Evolutionary conservation across 2,797 vertebrate genomes (phyloP), one percentile per base, ranked within the genome.

Genomic region (Mus spretus): DNA sequence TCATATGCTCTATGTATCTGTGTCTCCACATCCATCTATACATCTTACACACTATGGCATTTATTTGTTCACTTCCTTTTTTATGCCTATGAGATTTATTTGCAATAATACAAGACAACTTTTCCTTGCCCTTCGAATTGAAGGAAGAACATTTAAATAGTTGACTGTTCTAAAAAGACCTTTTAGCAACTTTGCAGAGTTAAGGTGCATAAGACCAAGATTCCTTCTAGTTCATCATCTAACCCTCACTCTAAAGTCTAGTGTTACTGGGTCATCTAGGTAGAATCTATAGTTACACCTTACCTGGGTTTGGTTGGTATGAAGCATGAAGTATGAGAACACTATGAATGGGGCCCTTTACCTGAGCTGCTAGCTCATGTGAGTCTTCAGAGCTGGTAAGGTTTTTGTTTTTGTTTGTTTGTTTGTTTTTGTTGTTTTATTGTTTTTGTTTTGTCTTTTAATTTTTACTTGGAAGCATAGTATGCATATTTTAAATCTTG

Each of bases 351-450:
- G 1, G n/a, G 59, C 17, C 57, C 85, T 84, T 83, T 3, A 74
- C 6, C 8, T 82, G 65, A 82, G 40, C 12, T 85, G 15, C 78
- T 85, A 57, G 81, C 65, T 63, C 37, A 72, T 47, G 28, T 14
- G 89, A 90, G 61, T 94, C 80, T 82, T 96, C 40, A 85, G 80
- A 91, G 28, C 37, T 86, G 61, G 78, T 77, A 82, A 78, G 63
- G 9, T 72, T 9, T 88, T 72, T 9, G 12, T 37, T 2, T 40
- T 40, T 72, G 7, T 80, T 57, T 57, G 20, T 12, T 65, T 65
- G 5, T 82, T 9, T 86, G 65, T 53, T 55, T 79, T 53, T 20
- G 26, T 14, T 31, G 28, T 70, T n/a, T 59, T 81, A 15, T 34
- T 34, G 63, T 67, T 75, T 57, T 40, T 59, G 4, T 77, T 26